Conservation (phyloP, 1,140 invertebrate species). For the Calliopsis andreniformis region DNA sequence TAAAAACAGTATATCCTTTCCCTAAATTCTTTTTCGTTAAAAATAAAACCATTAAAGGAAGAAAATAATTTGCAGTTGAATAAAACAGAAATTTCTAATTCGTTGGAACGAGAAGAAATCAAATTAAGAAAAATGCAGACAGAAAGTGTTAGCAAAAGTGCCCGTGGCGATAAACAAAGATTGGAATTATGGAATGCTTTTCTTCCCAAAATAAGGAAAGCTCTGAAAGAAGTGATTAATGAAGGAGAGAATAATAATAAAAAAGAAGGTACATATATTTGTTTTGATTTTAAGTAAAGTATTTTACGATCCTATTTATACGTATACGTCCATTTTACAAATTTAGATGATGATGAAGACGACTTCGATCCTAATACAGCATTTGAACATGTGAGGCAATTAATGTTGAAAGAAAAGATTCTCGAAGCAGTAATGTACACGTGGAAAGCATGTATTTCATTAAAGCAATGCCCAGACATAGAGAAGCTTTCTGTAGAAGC, state of each 20-base stretch:
- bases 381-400: constrained; percentile 76
- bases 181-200: constrained; percentile 77
- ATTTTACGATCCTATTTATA: not conserved
- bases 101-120: constrained; percentile 82
- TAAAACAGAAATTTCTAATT: constrained; percentile 82
- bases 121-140: constrained; percentile 84
- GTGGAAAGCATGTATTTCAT: constrained; percentile 61
- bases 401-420: constrained; percentile 75
- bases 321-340: constrained; percentile 13
- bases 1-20: constrained; percentile 54
- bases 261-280: constrained; percentile 29
- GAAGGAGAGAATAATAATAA: constrained; percentile 48
- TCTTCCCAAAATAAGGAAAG: constrained; percentile 74
- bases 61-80: constrained; percentile 79
- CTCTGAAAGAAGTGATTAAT: constrained; percentile 75
- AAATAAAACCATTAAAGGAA: not conserved
- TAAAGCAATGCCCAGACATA: constrained; percentile 65
- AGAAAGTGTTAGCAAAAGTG: constrained; percentile 78
- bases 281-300: too few species aligned
- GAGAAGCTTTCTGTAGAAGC: constrained; percentile 57
- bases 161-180: constrained; percentile 75
- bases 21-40: not conserved
- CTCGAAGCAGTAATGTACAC: constrained; percentile 69
- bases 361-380: constrained; percentile 64
- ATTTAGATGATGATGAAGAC: constrained; percentile 58